Evolutionary conservation across 2,113 vertebrate genomes (phyloP).

Genomic region (Megalops atlanticus): DNA sequence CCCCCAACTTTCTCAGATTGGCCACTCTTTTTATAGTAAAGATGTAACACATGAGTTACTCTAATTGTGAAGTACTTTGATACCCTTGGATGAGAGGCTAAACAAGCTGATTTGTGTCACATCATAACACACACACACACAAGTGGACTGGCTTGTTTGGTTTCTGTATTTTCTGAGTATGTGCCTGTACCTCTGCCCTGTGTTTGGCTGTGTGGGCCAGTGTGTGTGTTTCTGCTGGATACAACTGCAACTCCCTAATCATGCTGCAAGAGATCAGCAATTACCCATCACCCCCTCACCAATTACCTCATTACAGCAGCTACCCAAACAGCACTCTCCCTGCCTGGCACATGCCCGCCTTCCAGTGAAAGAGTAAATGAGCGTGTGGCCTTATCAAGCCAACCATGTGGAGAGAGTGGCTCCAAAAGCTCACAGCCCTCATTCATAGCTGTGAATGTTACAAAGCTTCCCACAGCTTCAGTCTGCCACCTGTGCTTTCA

Average conservation of each 20-base stretch:
- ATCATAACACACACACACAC: neutral
- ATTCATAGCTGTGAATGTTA: neutral
- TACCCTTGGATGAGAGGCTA: neutral
- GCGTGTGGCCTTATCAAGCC: neutral
- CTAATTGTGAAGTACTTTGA: neutral
- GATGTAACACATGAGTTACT: neutral
- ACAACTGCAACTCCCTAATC: neutral
- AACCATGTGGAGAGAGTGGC: neutral
- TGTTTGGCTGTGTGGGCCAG: neutral
- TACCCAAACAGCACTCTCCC: neutral
- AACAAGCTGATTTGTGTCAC: neutral
- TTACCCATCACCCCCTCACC: slow-evolving; percentile 53
- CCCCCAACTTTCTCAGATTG: slow-evolving; percentile 34
- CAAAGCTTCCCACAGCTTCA: neutral
- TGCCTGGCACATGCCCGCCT: neutral
- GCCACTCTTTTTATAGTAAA: neutral
- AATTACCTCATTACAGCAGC: slow-evolving; percentile 55
- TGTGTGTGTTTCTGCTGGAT: neutral
- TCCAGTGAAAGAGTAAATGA: neutral
- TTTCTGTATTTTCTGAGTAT: neutral
- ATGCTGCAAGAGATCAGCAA: slow-evolving; percentile 41
- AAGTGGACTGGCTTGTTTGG: neutral
- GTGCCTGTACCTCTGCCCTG: neutral
- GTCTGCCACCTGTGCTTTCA: neutral
- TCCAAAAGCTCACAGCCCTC: neutral